phyloP scores from a whole-genome alignment of 2,888 invertebrate genomes.

The Drosophila putrida region DNA sequence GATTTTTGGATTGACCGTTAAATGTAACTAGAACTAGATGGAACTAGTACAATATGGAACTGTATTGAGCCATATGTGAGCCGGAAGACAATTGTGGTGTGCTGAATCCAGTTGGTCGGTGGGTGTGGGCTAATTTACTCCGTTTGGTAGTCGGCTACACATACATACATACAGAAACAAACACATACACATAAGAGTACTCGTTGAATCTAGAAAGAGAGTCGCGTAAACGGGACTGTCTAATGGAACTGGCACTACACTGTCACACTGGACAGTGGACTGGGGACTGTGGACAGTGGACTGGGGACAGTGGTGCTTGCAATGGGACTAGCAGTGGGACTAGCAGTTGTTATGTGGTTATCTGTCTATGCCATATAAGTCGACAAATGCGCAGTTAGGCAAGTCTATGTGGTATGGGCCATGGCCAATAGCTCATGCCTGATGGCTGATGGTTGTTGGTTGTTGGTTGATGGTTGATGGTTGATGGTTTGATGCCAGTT shows the following conservation, averaged over 20 bases:
- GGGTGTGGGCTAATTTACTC: constrained; percentile 48
- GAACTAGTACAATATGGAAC: not conserved
- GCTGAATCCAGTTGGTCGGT: constrained; percentile 19
- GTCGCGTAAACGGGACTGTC: constrained; percentile 53
- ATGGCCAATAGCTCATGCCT: constrained; percentile 30
- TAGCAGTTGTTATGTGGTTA: constrained; percentile 79
- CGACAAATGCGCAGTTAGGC: constrained; percentile 73
- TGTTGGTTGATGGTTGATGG: not conserved
- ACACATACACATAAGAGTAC: not conserved
- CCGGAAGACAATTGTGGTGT: constrained; percentile 15
- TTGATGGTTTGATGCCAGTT: constrained; percentile 1
- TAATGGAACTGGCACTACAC: constrained; percentile 35
- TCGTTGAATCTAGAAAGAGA: not conserved
- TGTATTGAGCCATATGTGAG: constrained; percentile 6
- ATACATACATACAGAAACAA: not conserved
- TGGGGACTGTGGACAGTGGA: constrained; percentile 36
- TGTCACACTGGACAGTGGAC: constrained; percentile 25
- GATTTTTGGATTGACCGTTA: not conserved
- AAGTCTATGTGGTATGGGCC: constrained; percentile 46
- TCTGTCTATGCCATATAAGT: constrained; percentile 78
- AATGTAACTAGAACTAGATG: not conserved
- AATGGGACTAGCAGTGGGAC: constrained; percentile 48
- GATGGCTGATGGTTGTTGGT: not conserved
- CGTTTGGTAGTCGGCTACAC: constrained; percentile 24
- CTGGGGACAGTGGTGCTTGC: constrained; percentile 33